Base-by-base conservation (phyloP, 1,140 invertebrate genomes). In the Plectrocnemia conspersa region DNA sequence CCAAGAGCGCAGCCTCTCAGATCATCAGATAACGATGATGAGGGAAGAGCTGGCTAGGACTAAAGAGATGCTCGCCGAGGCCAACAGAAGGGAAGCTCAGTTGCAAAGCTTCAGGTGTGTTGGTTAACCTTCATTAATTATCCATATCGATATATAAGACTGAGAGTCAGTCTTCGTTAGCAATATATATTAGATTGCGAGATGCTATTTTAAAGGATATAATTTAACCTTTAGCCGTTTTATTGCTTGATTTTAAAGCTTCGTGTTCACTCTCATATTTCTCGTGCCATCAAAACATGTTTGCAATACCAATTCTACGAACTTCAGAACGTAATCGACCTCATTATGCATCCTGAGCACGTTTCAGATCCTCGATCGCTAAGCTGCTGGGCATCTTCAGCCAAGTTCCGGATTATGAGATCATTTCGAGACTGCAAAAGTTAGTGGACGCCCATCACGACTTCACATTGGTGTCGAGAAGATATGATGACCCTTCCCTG, bases 361-460 rank as follows among this genome's bases (percentile, higher is more conserved):
- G n/a, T 56, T 61, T 3, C 63, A 76, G 74, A 50, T 66, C 72
- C 48, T 76, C 74, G 7, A 74, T 76, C 27, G 73, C 74, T 4
- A 76, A 76, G 54, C 63, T 76, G 2, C 65, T 76, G 21, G 83
- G 83, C 3, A 79, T 85, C 49, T 77, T 84, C 32, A 76, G 81
- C 10, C 81, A 83, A 22, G 79, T 84, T 45, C 80, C 85, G 0
- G 85, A 89, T 69, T 87, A 86, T 66, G 86, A 89, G 66, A 78
- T 89, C 57, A 82, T 88, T 38, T 82, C 83, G 2, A 79, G 83
- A 11, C 72, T 89, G 4, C 84, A 87, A 63, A 88, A 88, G 72
- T 70, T 88, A 54, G 81, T 86, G 6, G 81, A 86, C 57, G 85
- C 85, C 1, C 84, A 88, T 70, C 79, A 85, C 45, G 85, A 88